Evolutionary conservation across 2,888 invertebrate genomes (phyloP).

Genomic region (Callyntrura guangdongensis): DNA sequence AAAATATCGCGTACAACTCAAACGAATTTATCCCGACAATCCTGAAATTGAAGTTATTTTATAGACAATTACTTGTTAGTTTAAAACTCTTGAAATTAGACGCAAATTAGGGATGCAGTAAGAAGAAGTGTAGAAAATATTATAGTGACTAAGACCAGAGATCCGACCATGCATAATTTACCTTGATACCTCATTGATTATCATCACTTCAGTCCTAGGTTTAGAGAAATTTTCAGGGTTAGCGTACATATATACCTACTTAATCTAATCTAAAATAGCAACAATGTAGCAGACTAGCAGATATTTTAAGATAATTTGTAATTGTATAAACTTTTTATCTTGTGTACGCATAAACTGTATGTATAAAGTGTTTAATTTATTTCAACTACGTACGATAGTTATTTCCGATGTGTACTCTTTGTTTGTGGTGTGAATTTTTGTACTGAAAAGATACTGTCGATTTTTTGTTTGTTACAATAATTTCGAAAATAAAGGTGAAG

Average conservation of each 20-base stretch:
- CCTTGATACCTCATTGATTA: conserved; percentile 40
- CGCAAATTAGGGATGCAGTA: background rate
- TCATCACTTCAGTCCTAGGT: conserved; percentile 24
- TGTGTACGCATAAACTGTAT: conserved; percentile 16
- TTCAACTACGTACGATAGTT: conserved; percentile 26
- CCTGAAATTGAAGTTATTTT: conserved; percentile 45
- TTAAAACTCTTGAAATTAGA: conserved; percentile 17
- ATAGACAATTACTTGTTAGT: background rate
- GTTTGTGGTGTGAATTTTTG: conserved; percentile 45
- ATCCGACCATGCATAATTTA: conserved; percentile 51
- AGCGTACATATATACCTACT: conserved; percentile 7
- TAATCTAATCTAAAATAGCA: too few relatives aligned
- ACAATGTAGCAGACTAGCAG: background rate
- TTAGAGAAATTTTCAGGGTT: background rate
- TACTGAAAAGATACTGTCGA: conserved; percentile 42
- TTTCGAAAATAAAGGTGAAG: conserved; percentile 39
- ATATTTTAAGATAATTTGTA: conserved; percentile 16
- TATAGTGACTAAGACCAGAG: conserved; percentile 45
- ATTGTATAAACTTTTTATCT: conserved; percentile 36
- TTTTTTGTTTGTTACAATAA: conserved; percentile 40
- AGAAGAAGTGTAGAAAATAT: conserved; percentile 16
- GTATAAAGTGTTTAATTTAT: conserved; percentile 52
- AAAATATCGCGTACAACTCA: conserved; percentile 59
- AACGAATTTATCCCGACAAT: conserved; percentile 78
- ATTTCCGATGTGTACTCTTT: conserved; percentile 17